Percentiles rank a stretch among this genome's conserved stretches.
Evolutionary conservation across 2,113 vertebrate species (phyloP).

Genomic region (Brachypodius melanocephalos): DNA sequence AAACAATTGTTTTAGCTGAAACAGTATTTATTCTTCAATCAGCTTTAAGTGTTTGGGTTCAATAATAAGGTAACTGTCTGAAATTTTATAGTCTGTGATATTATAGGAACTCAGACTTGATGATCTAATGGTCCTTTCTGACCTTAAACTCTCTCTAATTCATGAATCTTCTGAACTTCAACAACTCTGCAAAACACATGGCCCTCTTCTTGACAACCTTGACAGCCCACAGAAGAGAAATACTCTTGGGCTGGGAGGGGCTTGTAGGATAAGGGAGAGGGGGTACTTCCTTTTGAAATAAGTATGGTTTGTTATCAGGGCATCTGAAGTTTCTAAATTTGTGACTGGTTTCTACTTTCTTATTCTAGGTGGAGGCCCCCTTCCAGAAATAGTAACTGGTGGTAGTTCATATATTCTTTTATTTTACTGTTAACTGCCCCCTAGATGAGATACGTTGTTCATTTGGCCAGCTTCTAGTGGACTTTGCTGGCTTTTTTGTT

Average conservation of each 20-base stretch:
- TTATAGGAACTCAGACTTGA: not conserved
- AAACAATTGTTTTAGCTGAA: not conserved
- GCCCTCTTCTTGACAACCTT: not conserved
- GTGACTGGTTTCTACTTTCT: not conserved
- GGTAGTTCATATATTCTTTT: not conserved
- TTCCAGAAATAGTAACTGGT: not conserved
- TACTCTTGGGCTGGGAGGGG: not conserved
- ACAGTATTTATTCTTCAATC: constrained; percentile 1
- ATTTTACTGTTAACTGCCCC: not conserved
- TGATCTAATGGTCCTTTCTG: constrained; percentile 8
- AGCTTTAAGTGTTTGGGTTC: not conserved
- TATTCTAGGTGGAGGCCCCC: not conserved
- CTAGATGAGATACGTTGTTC: not conserved
- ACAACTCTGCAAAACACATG: not conserved
- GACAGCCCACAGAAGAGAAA: not conserved
- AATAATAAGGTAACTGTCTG: not conserved
- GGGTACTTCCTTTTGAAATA: not conserved
- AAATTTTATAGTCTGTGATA: constrained; percentile 5
- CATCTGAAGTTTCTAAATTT: not conserved
- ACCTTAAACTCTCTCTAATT: not conserved
- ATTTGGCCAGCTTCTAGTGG: not conserved
- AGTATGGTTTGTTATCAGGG: not conserved
- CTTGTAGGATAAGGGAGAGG: not conserved
- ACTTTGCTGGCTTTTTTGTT: not conserved
- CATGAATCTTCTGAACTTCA: not conserved